Evolutionary conservation across 2,113 vertebrate species (phyloP).

Genomic region (Etia nguti): DNA sequence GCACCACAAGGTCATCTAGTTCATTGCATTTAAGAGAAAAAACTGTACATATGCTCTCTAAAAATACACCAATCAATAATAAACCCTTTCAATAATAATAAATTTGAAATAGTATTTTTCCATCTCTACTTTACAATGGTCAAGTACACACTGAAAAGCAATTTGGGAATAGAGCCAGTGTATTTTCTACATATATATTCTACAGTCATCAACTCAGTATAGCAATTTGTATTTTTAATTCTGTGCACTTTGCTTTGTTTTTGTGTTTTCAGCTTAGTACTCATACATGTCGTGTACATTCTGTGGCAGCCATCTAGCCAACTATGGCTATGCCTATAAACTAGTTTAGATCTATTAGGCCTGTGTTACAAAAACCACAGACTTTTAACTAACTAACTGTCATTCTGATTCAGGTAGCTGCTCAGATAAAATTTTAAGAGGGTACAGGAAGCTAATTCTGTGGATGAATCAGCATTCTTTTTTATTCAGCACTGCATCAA

Average conservation of each 20-base stretch:
- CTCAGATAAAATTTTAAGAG: neutral
- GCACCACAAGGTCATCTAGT: neutral
- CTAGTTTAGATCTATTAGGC: neutral
- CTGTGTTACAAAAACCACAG: neutral
- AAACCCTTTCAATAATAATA: neutral
- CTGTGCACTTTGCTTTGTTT: too few relatives aligned
- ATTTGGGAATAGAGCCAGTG: neutral
- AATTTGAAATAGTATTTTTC: neutral
- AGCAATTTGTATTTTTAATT: neutral
- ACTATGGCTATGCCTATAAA: neutral
- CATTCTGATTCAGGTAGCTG: neutral
- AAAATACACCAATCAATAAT: neutral
- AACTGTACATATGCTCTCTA: neutral
- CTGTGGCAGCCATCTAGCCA: neutral
- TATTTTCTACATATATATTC: neutral
- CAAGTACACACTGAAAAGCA: neutral
- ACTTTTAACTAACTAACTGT: neutral
- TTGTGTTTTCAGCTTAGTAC: neutral
- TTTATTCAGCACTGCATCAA: neutral
- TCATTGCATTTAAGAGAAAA: neutral
- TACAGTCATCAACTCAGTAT: neutral
- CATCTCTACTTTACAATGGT: neutral
- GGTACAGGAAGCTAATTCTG: neutral
- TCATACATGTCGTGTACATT: neutral
- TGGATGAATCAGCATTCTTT: neutral